Evolutionary conservation across 1,140 invertebrate species (phyloP).

Genomic region (Zaprionus capensis): DNA sequence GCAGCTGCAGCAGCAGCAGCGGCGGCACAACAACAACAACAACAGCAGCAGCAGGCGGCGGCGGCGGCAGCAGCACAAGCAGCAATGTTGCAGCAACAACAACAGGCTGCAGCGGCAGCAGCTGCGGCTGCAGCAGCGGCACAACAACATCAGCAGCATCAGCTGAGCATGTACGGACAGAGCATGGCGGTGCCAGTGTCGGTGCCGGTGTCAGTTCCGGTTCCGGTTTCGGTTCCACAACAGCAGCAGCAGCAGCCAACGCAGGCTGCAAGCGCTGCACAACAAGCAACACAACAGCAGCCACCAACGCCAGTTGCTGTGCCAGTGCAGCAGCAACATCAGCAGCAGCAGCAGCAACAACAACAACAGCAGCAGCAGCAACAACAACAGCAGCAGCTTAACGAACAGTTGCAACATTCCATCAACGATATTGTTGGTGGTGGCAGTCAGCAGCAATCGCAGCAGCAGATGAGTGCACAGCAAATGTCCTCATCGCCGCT

Average conservation of each 20-base stretch:
- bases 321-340: slow-evolving; percentile 58
- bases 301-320: slow-evolving; percentile 40
- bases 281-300: slow-evolving; percentile 55
- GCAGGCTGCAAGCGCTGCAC: slow-evolving; percentile 21
- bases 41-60: slow-evolving; percentile 83
- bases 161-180: slow-evolving; percentile 52
- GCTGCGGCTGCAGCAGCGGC: slow-evolving; percentile 58
- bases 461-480: slow-evolving; percentile 46
- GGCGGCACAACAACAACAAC: slow-evolving; percentile 47
- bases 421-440: slow-evolving; percentile 82
- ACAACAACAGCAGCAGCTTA: slow-evolving; percentile 74
- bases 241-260: slow-evolving; percentile 24
- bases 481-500: slow-evolving; percentile 63
- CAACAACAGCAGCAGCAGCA: slow-evolving; percentile 66
- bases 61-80: slow-evolving; percentile 52
- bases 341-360: slow-evolving; percentile 48
- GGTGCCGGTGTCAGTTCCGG: slow-evolving; percentile 49
- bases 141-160: slow-evolving; percentile 57
- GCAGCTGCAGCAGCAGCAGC: slow-evolving; percentile 52
- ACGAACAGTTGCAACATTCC: slow-evolving; percentile 82
- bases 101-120: slow-evolving; percentile 84
- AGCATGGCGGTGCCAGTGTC: slow-evolving; percentile 40
- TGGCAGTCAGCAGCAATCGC: slow-evolving; percentile 69
- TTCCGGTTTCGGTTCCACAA: slow-evolving; percentile 39
- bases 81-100: slow-evolving; percentile 47